Evolutionary conservation across 2,888 invertebrate species (phyloP).

Genomic region (Nephrotoma appendiculata): DNA sequence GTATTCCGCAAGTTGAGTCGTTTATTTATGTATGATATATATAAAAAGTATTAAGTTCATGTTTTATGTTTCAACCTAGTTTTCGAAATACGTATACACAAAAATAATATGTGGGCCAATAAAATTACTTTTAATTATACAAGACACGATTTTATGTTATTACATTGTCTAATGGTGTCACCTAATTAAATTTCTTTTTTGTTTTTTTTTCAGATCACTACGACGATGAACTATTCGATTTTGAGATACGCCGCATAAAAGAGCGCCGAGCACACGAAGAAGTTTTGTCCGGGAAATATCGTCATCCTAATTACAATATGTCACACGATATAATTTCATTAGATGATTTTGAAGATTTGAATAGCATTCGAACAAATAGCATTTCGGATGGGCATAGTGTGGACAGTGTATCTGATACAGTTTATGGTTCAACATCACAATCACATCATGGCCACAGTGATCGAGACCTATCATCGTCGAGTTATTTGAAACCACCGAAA

Average conservation of each 20-base stretch:
- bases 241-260: conserved; percentile 30
- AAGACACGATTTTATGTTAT: not conserved
- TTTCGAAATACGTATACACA: not conserved
- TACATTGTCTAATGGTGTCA: no score
- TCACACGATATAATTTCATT: conserved; percentile 15
- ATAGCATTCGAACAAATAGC: not conserved
- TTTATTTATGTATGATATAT: not conserved
- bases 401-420: not conserved
- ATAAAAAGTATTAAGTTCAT: not conserved
- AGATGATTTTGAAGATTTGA: conserved; percentile 2
- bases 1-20: not conserved
- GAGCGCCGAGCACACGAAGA: conserved; percentile 32
- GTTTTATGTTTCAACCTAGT: not conserved
- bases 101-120: not conserved
- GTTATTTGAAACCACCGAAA: not conserved
- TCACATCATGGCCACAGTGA: not conserved
- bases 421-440: not conserved
- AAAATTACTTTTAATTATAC: not conserved
- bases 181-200: not conserved
- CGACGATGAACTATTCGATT: conserved; percentile 32
- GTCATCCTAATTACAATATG: conserved; percentile 28
- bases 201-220: not conserved
- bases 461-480: not conserved
- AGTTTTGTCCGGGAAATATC: conserved; percentile 30
- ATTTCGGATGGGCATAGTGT: not conserved